Evolutionary conservation across 2,797 vertebrate genomes (phyloP), one percentile per base, ranked within the genome.

Genomic region (Leuciscus waleckii): DNA sequence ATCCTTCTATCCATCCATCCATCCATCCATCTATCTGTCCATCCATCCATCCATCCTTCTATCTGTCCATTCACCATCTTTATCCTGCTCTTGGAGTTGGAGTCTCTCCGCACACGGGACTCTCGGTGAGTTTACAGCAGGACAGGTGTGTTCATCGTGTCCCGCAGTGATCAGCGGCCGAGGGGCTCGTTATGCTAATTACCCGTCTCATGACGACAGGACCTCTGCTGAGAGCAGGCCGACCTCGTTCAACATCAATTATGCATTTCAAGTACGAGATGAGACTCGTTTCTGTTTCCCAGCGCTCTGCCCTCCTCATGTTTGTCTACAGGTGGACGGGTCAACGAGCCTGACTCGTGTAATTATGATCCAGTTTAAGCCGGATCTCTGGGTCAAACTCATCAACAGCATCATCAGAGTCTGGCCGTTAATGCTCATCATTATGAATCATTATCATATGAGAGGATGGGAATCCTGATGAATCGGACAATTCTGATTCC

Each of bases 171-270:
- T 19, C 19, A 5, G 29, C 3, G 10, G 10, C 19, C 10, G 16
- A 10, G 19, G 26, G 41, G 41, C 73, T 75, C 9, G 19, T 49
- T 32, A 4, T 35, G 49, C 85, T 85, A 81, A 87, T 86, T 79
- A 87, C 43, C 19, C 19, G 13, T n/a, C 69, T 81, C 81, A 56
- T 85, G 49, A 56, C 23, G 79, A 70, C 82, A 82, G 78, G 79
- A 37, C 26, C 37, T 16, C 32, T 16, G 29, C 68, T 77, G 75
- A 83, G 54, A 73, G 35, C 61, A 9, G 41, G 10, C 61, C 29
- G 29, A 35, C 29, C 43, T 81, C 65, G 68, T 83, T 88, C 83
- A 46, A 6, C 43, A 85, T 88, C 54, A 89, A 89, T 89, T 68
- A 89, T 87, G 79, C 39, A 88, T 87, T 35, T 51, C 46, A 23